Evolutionary conservation across 1,140 invertebrate species (phyloP).

Genomic region (Odontomachus brunneus): DNA sequence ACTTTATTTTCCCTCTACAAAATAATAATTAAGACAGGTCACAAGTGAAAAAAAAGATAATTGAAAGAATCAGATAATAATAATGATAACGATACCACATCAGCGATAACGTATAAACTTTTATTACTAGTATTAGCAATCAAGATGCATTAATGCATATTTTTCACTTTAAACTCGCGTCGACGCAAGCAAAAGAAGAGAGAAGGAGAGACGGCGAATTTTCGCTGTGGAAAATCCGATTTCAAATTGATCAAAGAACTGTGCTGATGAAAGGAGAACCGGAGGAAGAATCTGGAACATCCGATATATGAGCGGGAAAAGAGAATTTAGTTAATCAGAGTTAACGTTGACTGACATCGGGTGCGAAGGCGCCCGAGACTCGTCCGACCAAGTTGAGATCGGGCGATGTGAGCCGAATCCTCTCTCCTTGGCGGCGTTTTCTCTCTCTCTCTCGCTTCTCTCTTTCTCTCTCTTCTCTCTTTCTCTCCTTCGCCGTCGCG

Average conservation of each 20-base stretch:
- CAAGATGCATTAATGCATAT: too few species aligned
- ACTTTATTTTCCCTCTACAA: too few species aligned
- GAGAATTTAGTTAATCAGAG: conserved; percentile 49
- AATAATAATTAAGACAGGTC: too few species aligned
- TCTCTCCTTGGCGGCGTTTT: background rate
- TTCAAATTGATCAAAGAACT: conserved; percentile 37
- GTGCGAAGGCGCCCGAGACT: background rate
- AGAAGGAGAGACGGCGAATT: background rate
- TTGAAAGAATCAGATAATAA: too few species aligned
- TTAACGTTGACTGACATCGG: conserved; percentile 48
- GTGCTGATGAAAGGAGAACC: background rate
- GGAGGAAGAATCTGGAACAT: conserved; percentile 22
- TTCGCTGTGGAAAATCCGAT: background rate
- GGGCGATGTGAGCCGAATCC: conserved; percentile 31
- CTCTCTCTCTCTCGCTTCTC: background rate
- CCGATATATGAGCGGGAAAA: background rate
- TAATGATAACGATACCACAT: too few species aligned
- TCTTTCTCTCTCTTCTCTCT: background rate
- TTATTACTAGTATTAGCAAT: too few species aligned
- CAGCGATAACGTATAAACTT: too few species aligned
- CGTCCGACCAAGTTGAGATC: conserved; percentile 21
- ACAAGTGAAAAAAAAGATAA: too few species aligned
- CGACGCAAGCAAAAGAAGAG: background rate
- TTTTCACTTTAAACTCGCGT: too few species aligned
- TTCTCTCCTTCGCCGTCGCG: background rate